Percentiles rank a stretch among this genome's conserved stretches.
These are phyloP conservation scores for Sebastolobus altivelis DNA, from an alignment of 2,797 vertebrate species.

Conservation along the genomic window DNA sequence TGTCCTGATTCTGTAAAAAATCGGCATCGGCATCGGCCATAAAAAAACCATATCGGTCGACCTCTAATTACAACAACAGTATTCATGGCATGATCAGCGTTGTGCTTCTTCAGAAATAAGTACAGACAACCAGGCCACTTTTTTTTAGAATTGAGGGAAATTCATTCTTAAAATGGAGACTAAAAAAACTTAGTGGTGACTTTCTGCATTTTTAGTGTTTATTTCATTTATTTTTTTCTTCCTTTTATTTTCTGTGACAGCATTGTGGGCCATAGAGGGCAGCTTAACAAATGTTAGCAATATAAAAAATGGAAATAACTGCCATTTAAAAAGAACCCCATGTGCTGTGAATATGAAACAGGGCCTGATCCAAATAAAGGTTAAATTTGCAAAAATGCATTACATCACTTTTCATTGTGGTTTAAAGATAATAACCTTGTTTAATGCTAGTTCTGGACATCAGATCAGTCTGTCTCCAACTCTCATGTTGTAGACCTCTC, in stretches of 20 bases:
- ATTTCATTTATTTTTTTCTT: background rate
- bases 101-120: background rate
- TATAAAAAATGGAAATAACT: background rate
- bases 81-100: no score
- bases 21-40: no score
- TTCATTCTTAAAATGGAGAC: background rate
- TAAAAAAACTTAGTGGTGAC: background rate
- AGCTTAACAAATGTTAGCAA: background rate
- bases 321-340: background rate
- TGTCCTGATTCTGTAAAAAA: no score
- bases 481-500: background rate
- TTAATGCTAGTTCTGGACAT: background rate
- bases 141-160: background rate
- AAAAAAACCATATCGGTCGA: no score
- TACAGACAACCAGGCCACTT: background rate
- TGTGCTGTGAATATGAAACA: background rate
- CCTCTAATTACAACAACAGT: background rate
- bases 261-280: background rate
- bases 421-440: slow-evolving; percentile 4
- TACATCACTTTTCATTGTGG: background rate
- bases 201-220: background rate
- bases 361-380: background rate
- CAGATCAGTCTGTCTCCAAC: background rate
- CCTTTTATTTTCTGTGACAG: background rate
- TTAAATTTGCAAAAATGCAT: background rate